Base-by-base conservation (phyloP, 1,140 invertebrate species). In the Lethrus apterus region DNA sequence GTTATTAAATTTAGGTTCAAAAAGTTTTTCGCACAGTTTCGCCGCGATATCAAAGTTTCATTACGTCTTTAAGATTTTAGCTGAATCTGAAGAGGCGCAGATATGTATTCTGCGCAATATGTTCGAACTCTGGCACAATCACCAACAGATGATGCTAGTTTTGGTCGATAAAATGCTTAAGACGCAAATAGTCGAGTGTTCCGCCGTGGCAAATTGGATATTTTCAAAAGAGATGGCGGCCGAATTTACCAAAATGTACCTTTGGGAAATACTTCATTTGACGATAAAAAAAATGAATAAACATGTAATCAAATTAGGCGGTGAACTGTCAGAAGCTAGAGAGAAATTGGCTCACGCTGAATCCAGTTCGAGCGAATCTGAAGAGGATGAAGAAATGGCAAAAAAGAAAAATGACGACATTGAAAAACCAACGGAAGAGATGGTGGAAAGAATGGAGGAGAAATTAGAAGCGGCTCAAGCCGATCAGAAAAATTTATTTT, bases 21-120 rank as follows among this genome's bases (percentile, higher is more conserved):
- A 98, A 71, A 97, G 93, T 60, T 95, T 98, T 61, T 96, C 93
- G 52, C 96, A 99, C 64, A 92, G 91, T 56, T 98, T 98, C 70
- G 90, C 95, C 10, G 94, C 93, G 24, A 89, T 99, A 57, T 90
- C 90, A 13, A 98, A 98, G 74, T 98, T 95, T 64, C 89, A 95
- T 69, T 81, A 87, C 60, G 86, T 96, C 1, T 89, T 98, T 56
- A 94, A 95, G 83, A 82, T 84, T 9, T 69, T 98, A 40, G 89
- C 86, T 1, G 89, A 93, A 63, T 86, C 86, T 1, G 93, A 98
- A 68, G 94, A 98, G 67, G 91, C 90, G 0, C 95, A 99, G 63
- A 88, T 97, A 29, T 92, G 89, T 63, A 83, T 99, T 34, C 71
- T 99, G 34, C 80, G 87, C 53, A 93, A 93, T 65, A 83, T 97